phyloP scores from a whole-genome alignment of 1,140 invertebrate species.

The Nixonia krombeini region DNA sequence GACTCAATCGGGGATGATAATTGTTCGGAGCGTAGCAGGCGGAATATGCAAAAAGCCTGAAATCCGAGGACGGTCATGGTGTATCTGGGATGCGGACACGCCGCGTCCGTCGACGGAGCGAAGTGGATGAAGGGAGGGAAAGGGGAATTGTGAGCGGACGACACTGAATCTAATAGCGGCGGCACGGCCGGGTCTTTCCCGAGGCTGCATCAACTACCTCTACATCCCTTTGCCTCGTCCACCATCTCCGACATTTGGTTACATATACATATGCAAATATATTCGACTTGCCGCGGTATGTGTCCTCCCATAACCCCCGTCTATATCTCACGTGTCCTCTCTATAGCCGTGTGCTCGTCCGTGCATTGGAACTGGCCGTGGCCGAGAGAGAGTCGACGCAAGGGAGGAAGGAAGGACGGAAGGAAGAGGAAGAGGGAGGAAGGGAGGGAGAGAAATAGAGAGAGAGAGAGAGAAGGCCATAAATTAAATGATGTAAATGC shows the following conservation, averaged over 20 bases:
- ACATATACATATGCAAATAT: slow-evolving; percentile 73
- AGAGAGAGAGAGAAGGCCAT: slow-evolving; percentile 60
- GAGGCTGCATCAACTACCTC: slow-evolving; percentile 45
- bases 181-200: slow-evolving; percentile 26
- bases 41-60: slow-evolving; percentile 2
- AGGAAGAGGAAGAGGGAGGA: too few species aligned
- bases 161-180: slow-evolving; percentile 1
- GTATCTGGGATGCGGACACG: background rate
- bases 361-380: slow-evolving; percentile 20
- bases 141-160: too few species aligned
- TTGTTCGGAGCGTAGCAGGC: background rate
- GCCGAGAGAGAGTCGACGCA: too few species aligned
- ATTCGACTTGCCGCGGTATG: slow-evolving; percentile 65
- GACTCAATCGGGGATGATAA: slow-evolving; percentile 1
- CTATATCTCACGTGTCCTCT: slow-evolving; percentile 45
- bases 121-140: too few species aligned
- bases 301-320: slow-evolving; percentile 47
- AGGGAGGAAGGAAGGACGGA: too few species aligned
- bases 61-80: background rate
- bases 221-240: slow-evolving; percentile 39
- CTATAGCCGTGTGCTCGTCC: slow-evolving; percentile 21
- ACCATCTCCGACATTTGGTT: slow-evolving; percentile 60
- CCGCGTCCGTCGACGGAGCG: background rate
- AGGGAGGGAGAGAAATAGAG: too few species aligned
- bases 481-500: slow-evolving; percentile 74